phyloP scores from a whole-genome alignment of 2,113 vertebrate genomes.

The Furnarius figulus region DNA sequence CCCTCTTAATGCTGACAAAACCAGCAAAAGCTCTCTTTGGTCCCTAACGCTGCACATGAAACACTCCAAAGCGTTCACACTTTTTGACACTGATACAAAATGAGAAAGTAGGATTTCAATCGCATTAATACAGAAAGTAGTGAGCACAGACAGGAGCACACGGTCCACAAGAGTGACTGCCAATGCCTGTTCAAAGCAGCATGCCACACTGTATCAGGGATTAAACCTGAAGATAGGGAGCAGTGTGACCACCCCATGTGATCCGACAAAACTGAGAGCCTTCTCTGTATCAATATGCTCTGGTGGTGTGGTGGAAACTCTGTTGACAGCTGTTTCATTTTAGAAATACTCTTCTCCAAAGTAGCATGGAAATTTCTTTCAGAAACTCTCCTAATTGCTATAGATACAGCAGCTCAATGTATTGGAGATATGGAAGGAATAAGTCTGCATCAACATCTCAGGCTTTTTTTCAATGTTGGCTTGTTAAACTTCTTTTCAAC shows the following conservation, averaged over 20 bases:
- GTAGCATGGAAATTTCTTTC: neutral
- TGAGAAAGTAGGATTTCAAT: neutral
- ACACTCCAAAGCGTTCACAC: neutral
- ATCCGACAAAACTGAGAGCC: neutral
- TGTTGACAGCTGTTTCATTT: neutral
- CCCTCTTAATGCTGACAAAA: neutral
- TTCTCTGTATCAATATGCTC: neutral
- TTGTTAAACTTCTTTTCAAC: neutral
- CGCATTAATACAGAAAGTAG: neutral
- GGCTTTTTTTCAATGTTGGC: neutral
- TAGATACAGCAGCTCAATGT: accelerated
- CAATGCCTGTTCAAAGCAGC: neutral
- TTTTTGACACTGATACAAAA: accelerated
- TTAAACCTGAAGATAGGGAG: neutral
- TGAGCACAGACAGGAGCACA: neutral
- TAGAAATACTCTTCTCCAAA: neutral
- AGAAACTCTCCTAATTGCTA: neutral
- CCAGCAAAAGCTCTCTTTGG: neutral
- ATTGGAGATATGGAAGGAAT: neutral
- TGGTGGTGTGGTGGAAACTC: neutral
- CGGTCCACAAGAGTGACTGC: neutral
- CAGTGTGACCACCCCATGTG: neutral
- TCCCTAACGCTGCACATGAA: neutral
- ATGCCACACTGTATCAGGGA: neutral
- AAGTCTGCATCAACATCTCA: neutral